phyloP scores from a whole-genome alignment of 2,113 vertebrate species.

The Sorex araneus region DNA sequence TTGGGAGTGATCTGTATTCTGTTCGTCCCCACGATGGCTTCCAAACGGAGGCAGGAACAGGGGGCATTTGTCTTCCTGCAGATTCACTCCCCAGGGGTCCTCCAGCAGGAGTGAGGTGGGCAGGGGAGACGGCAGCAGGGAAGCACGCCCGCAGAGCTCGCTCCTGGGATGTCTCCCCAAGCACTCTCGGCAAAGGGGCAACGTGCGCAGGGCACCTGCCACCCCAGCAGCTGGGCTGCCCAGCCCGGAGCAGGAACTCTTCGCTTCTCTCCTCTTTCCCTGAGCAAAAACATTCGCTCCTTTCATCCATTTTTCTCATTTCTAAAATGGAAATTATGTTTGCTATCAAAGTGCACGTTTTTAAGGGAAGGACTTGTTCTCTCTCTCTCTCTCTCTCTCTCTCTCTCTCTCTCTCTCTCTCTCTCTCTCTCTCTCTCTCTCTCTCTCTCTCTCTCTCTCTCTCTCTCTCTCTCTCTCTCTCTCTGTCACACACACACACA shows the following conservation, averaged over 20 bases:
- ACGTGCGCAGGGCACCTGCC: not conserved
- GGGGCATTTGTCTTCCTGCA: conserved; percentile 74
- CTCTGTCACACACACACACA: no score
- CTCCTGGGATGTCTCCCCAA: not conserved
- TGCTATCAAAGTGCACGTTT: conserved; percentile 11
- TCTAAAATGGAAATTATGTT: conserved; percentile 34
- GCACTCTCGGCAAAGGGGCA: not conserved
- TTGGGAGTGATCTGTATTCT: conserved; percentile 75
- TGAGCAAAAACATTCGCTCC: conserved; percentile 20
- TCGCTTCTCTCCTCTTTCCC: not conserved
- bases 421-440: no score
- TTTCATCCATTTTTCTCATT: conserved; percentile 25
- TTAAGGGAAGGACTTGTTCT: not conserved
- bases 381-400: no score
- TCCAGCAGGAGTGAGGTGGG: conserved; percentile 9
- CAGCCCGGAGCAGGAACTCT: conserved; percentile 13
- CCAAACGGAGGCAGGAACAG: conserved; percentile 61
- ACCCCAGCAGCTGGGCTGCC: not conserved
- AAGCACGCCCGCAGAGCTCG: conserved; percentile 55
- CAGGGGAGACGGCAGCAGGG: conserved; percentile 54
- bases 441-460: no score
- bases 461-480: no score
- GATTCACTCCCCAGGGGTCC: conserved; percentile 43
- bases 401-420: no score
- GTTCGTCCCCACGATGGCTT: conserved; percentile 61